Base-by-base conservation (phyloP, 2,797 vertebrate species). In the Pseudocheirus occidentalis region DNA sequence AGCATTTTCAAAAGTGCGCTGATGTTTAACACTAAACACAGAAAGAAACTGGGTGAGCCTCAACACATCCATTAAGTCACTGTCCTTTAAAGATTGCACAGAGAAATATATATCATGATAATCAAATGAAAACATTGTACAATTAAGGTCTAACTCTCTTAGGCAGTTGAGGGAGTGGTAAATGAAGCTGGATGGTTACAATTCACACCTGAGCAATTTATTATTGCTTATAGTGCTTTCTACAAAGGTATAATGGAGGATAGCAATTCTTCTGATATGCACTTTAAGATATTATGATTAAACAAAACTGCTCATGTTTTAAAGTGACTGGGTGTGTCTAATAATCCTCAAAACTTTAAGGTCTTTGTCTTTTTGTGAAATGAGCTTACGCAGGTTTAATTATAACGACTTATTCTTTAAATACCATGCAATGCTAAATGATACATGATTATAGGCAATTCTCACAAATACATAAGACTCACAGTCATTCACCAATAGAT, bases 351-450 rank as follows among this genome's bases (percentile, higher is more conserved):
- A 87, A 92, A 95, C 46, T 91, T 89, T 54, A 93, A 62, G 12
- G 34, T 58, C 18, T 91, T 92, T 93, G 91, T 94, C 56, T 93
- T 31, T 94, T 93, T 14, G 55, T 92, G 50, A 40, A 66, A 92
- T 55, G 1, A 93, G 14, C n/a, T 93, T 92, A 94, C 55, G 94
- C 81, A 93, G 46, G 57, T 93, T n/a, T 94, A 96, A 94, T 93
- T 24, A 58, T 12, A 91, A 95, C 90, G 91, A 56, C 89, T 93
- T 94, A 96, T 34, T 18, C 89, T 92, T 93, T 87, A 24, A 93
- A 81, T 59, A 96, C 53, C 55, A 93, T 91, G 95, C 54, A 93
- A 10, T 91, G 28, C 28, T n/a, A 94, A 46, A 1, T 94, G 24
- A 95, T 62, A 90, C 0, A 90, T 34, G 87, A 92, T 28, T 10